phyloP scores from a whole-genome alignment of 2,113 vertebrate species.

The Syrrhaptes paradoxus region DNA sequence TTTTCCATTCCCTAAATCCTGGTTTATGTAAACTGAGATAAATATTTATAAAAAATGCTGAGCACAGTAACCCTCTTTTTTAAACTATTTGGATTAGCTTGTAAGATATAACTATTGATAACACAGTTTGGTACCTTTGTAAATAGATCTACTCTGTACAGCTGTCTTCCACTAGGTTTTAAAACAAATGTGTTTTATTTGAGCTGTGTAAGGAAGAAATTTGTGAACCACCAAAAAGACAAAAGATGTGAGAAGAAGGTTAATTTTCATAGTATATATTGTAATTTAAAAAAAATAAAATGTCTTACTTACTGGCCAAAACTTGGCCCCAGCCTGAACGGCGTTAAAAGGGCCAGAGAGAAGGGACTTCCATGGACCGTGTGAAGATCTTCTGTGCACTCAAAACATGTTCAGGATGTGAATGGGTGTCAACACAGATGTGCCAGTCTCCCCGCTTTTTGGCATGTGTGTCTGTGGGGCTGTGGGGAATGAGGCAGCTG shows the following conservation, averaged over 20 bases:
- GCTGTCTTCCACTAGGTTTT: conserved; percentile 19
- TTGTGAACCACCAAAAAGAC: not conserved
- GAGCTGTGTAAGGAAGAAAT: conserved; percentile 2
- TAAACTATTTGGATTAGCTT: conserved; percentile 64
- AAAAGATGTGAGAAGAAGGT: not conserved
- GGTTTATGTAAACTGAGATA: conserved; percentile 58
- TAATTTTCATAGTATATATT: conserved; percentile 4
- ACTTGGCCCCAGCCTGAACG: not conserved
- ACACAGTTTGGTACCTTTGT: conserved; percentile 40
- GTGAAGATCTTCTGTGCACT: not conserved
- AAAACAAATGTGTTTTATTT: conserved; percentile 36
- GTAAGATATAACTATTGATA: conserved; percentile 63
- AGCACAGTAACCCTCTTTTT: conserved; percentile 44
- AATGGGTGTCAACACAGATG: rapidly evolving
- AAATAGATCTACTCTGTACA: conserved; percentile 23
- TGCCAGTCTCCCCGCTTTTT: not conserved
- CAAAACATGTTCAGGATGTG: not conserved
- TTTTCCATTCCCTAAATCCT: conserved; percentile 63
- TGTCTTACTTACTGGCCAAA: not conserved
- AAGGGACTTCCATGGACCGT: not conserved
- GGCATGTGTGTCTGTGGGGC: not conserved
- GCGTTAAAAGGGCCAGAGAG: not conserved
- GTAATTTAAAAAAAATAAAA: not conserved
- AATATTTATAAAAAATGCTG: conserved; percentile 67
- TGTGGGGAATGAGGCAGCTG: not conserved